A percentile compares a stretch with the other conserved stretches of the same genome.
Evolutionary conservation across 2,888 invertebrate species (phyloP).

Genomic region (Aphodius sticticus): DNA sequence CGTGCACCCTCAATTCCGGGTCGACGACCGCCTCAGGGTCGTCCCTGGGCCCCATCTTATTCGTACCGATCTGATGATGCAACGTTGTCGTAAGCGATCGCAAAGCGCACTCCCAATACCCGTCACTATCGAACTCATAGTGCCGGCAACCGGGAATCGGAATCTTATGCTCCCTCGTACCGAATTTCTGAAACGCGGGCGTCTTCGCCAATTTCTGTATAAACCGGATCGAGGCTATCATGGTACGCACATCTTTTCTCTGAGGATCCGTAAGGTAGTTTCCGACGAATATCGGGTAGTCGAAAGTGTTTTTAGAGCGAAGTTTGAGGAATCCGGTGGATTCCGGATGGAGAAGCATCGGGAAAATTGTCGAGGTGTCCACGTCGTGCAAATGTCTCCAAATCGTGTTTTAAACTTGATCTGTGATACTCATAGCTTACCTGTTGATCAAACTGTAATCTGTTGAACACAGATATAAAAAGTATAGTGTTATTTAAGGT

Average conservation of each 20-base stretch:
- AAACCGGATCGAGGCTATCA: slow-evolving; percentile 69
- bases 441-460: slow-evolving; percentile 62
- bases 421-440: slow-evolving; percentile 64
- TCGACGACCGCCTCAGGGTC: slow-evolving; percentile 73
- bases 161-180: slow-evolving; percentile 55
- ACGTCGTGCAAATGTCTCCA: slow-evolving; percentile 54
- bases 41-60: slow-evolving; percentile 73
- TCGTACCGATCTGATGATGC: slow-evolving; percentile 64
- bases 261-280: slow-evolving; percentile 74
- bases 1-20: slow-evolving; percentile 68
- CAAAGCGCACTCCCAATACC: slow-evolving; percentile 77
- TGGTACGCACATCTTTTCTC: slow-evolving; percentile 62
- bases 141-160: slow-evolving; percentile 63
- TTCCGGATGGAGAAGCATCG: slow-evolving; percentile 74
- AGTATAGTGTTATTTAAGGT: no score
- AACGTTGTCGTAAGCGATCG: slow-evolving; percentile 45
- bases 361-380: slow-evolving; percentile 64
- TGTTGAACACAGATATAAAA: no score
- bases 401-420: slow-evolving; percentile 53
- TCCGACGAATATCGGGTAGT: slow-evolving; percentile 76
- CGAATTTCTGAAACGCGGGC: slow-evolving; percentile 61
- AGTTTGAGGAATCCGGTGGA: slow-evolving; percentile 74
- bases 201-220: slow-evolving; percentile 60
- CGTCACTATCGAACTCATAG: slow-evolving; percentile 65
- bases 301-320: slow-evolving; percentile 73